These are phyloP conservation scores for Aricia agestis DNA, from an alignment of 1,140 invertebrate genomes.

Conservation along the genomic window DNA sequence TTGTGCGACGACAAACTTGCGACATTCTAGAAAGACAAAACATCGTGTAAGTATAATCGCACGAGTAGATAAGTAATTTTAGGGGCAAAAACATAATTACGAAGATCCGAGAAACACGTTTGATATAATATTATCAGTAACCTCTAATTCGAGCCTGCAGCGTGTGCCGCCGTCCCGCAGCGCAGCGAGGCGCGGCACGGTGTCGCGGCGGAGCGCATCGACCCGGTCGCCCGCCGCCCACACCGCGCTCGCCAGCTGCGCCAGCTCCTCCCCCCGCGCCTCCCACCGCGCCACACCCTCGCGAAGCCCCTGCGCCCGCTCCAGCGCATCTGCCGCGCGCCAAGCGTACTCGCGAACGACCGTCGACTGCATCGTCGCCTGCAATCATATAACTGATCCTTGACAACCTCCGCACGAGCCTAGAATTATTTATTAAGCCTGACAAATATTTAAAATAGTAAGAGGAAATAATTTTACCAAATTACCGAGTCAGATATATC, in stretches of 20 bases:
- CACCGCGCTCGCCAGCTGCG: slow-evolving; percentile 51
- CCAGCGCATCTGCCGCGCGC: slow-evolving; percentile 66
- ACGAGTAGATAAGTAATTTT: too few species aligned
- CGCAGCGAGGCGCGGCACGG: slow-evolving; percentile 37
- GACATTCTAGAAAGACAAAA: slow-evolving; percentile 44
- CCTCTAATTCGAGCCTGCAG: slow-evolving; percentile 54
- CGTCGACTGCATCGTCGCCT: slow-evolving; percentile 67
- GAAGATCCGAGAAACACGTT: too few species aligned
- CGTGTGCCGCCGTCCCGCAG: slow-evolving; percentile 44
- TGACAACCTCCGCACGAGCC: neutral
- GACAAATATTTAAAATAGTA: neutral
- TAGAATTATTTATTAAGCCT: neutral
- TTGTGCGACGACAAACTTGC: slow-evolving; percentile 49
- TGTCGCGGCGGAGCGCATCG: slow-evolving; percentile 47
- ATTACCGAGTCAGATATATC: slow-evolving; percentile 72
- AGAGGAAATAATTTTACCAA: slow-evolving; percentile 18
- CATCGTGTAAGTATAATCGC: neutral
- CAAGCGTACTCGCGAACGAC: slow-evolving; percentile 63
- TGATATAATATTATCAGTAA: slow-evolving; percentile 27
- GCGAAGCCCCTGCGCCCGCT: slow-evolving; percentile 47
- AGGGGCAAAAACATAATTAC: too few species aligned
- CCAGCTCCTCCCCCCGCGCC: slow-evolving; percentile 56
- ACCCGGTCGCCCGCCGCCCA: slow-evolving; percentile 64
- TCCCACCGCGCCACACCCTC: slow-evolving; percentile 67
- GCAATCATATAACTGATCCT: slow-evolving; percentile 2